phyloP scores from a whole-genome alignment of 2,113 vertebrate species.

The Petaurus breviceps region DNA sequence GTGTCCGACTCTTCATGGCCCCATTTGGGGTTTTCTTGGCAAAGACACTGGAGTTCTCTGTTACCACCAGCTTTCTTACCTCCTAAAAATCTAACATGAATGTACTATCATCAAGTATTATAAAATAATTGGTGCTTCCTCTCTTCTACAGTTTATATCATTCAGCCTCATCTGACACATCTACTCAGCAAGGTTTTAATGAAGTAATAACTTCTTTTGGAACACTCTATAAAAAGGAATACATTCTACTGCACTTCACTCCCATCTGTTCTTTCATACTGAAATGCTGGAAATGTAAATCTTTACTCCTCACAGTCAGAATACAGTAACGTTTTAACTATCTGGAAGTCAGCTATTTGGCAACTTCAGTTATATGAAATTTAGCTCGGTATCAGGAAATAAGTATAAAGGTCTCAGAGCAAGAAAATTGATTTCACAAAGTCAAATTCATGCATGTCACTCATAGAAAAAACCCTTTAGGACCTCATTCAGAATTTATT shows the following conservation, averaged over 20 bases:
- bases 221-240: not conserved
- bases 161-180: constrained; percentile 1
- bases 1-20: too few relatives aligned
- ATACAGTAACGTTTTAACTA: constrained; percentile 6
- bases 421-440: not conserved
- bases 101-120: not conserved
- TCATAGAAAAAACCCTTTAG: not conserved
- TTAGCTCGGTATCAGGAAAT: constrained; percentile 34
- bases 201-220: constrained; percentile 5
- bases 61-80: not conserved
- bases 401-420: not conserved
- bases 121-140: not conserved
- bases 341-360: not conserved
- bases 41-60: not conserved
- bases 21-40: too few relatives aligned
- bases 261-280: not conserved
- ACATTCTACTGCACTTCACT: not conserved
- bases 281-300: constrained; percentile 6
- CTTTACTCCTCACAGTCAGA: not conserved
- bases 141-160: not conserved
- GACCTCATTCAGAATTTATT: not conserved
- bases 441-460: not conserved
- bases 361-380: constrained; percentile 39
- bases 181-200: not conserved
- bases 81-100: constrained; percentile 19